Percentiles rank a stretch among this genome's conserved stretches.
Conservation (phyloP, 2,888 invertebrate species). For the Macrosoma leucophasiata region DNA sequence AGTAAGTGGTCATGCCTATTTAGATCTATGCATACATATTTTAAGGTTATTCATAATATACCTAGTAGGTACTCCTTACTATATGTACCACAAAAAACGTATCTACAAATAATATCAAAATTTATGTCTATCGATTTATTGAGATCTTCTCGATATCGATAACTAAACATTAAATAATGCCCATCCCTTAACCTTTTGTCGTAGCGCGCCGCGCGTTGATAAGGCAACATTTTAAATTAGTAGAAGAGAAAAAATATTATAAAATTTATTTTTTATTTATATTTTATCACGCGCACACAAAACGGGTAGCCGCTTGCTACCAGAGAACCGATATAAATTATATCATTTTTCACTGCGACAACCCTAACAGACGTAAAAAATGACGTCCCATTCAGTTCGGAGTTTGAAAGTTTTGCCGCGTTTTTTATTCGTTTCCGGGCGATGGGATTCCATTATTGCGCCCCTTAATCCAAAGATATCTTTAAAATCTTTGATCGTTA, state of each 20-base stretch:
- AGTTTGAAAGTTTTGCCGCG: conserved; percentile 73
- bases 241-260: conserved; percentile 66
- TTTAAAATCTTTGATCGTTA: conserved; percentile 2
- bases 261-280: conserved; percentile 67
- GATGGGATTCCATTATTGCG: conserved; percentile 58
- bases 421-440: conserved; percentile 73
- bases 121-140: conserved; percentile 7
- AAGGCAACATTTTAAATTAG: conserved; percentile 76
- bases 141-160: conserved; percentile 30
- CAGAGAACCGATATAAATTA: conserved; percentile 70
- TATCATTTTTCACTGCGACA: conserved; percentile 75
- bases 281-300: conserved; percentile 68
- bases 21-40: too few relatives aligned
- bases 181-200: conserved; percentile 60
- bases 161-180: conserved; percentile 3
- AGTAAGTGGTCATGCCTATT: too few relatives aligned
- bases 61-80: too few relatives aligned
- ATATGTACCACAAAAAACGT: too few relatives aligned
- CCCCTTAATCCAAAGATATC: conserved; percentile 31
- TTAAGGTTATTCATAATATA: too few relatives aligned
- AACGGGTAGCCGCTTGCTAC: conserved; percentile 72
- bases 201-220: conserved; percentile 69
- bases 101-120: too few relatives aligned
- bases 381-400: conserved; percentile 68
- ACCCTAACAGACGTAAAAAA: conserved; percentile 73